These are phyloP conservation scores for Papilio demoleus DNA, from an alignment of 2,888 invertebrate genomes.

Conservation along the genomic window DNA sequence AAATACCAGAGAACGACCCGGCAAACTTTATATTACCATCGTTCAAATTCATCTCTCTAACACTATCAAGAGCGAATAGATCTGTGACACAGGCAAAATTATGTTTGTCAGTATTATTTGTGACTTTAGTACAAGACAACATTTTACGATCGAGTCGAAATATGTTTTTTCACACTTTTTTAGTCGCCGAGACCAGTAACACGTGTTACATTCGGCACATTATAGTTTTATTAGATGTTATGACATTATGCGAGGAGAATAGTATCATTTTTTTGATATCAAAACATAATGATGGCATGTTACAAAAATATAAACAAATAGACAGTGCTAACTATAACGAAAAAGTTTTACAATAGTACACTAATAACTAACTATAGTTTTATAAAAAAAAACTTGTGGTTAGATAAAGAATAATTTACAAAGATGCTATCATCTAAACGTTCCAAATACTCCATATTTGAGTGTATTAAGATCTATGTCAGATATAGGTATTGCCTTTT, in stretches of 20 bases:
- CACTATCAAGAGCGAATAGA: conserved; percentile 36
- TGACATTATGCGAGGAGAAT: conserved; percentile 71
- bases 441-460: no score
- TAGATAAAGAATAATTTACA: no score
- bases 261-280: conserved; percentile 71
- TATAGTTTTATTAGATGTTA: conserved; percentile 67
- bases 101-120: conserved; percentile 56
- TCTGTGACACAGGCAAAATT: conserved; percentile 44
- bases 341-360: no score
- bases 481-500: no score
- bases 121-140: conserved; percentile 73
- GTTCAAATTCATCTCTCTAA: conserved; percentile 3
- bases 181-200: conserved; percentile 58
- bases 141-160: conserved; percentile 68
- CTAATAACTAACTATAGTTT: no score
- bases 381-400: no score
- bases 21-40: conserved; percentile 28
- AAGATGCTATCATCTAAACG: no score
- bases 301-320: background rate
- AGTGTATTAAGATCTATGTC: no score
- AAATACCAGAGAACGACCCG: conserved; percentile 66
- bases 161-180: conserved; percentile 74
- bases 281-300: conserved; percentile 51
- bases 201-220: conserved; percentile 60
- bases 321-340: background rate